Conservation (phyloP, 2,797 vertebrate species). For the Pitangus sulphuratus region DNA sequence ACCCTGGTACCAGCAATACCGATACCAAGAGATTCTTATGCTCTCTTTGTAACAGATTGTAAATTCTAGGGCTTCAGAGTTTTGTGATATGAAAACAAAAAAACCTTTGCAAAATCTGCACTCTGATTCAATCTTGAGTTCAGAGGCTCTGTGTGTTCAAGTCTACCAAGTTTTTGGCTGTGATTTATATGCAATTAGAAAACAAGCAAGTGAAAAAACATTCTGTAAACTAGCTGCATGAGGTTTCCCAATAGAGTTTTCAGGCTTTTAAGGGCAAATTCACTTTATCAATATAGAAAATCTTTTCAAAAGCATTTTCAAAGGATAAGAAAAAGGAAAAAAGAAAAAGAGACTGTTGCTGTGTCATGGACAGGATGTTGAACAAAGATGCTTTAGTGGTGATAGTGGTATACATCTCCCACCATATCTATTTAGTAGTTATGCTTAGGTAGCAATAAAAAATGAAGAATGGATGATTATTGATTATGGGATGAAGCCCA, state of each 20-base stretch:
- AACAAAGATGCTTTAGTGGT: not conserved
- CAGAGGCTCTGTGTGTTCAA: not conserved
- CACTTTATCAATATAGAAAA: not conserved
- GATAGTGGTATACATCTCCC: not conserved
- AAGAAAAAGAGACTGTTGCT: not conserved
- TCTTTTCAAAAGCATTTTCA: not conserved
- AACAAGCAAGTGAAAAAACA: not conserved
- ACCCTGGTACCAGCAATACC: not conserved
- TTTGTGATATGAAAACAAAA: not conserved
- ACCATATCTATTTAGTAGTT: conserved; percentile 1
- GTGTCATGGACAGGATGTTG: not conserved
- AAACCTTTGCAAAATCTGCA: not conserved
- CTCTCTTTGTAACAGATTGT: not conserved
- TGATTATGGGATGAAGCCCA: conserved; percentile 40
- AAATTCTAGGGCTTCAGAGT: not conserved
- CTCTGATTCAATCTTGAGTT: not conserved
- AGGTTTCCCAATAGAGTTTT: not conserved
- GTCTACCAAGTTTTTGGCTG: not conserved
- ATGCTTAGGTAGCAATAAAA: conserved; percentile 57
- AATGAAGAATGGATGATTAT: conserved; percentile 36
- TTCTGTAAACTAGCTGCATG: not conserved
- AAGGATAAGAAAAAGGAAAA: not conserved
- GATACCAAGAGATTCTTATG: not conserved
- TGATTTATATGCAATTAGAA: not conserved
- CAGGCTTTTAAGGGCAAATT: not conserved